Evolutionary conservation across 2,113 vertebrate species (phyloP).

Genomic region (Ceratotherium simum): DNA sequence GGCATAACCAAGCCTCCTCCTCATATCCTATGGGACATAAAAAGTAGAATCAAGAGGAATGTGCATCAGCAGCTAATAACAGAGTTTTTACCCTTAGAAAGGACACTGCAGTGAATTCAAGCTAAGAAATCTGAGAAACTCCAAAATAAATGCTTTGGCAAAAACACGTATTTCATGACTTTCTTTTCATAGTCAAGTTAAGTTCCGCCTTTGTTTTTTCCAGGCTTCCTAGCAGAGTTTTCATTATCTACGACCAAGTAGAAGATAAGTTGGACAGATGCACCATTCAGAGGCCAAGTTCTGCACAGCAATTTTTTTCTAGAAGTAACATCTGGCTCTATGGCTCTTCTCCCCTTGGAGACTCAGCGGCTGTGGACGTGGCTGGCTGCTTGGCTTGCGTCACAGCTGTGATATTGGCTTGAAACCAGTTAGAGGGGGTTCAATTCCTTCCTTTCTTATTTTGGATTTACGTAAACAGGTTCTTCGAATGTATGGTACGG

Average conservation of each 20-base stretch:
- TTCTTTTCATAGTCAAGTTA: slow-evolving; percentile 58
- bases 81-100: slow-evolving; percentile 44
- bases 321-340: slow-evolving; percentile 85
- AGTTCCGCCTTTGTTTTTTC: slow-evolving; percentile 61
- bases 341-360: slow-evolving; percentile 75
- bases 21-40: neutral
- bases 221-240: slow-evolving; percentile 63
- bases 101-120: slow-evolving; percentile 43
- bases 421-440: too few species aligned
- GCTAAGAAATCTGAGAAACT: slow-evolving; percentile 57
- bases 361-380: slow-evolving; percentile 73
- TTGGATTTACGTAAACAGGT: too few species aligned
- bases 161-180: slow-evolving; percentile 26
- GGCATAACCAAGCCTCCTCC: neutral
- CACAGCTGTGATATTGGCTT: slow-evolving; percentile 58
- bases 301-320: slow-evolving; percentile 71
- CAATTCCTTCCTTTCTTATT: too few species aligned
- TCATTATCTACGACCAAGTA: slow-evolving; percentile 80
- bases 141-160: slow-evolving; percentile 64
- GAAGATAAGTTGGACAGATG: slow-evolving; percentile 83
- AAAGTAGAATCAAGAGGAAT: slow-evolving; percentile 28
- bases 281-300: slow-evolving; percentile 77
- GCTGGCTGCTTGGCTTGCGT: slow-evolving; percentile 74
- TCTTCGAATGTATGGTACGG: too few species aligned
- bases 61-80: neutral